These are phyloP conservation scores for Rhyacophila evoluta DNA, from an alignment of 2,888 invertebrate genomes.

Conservation along the genomic window DNA sequence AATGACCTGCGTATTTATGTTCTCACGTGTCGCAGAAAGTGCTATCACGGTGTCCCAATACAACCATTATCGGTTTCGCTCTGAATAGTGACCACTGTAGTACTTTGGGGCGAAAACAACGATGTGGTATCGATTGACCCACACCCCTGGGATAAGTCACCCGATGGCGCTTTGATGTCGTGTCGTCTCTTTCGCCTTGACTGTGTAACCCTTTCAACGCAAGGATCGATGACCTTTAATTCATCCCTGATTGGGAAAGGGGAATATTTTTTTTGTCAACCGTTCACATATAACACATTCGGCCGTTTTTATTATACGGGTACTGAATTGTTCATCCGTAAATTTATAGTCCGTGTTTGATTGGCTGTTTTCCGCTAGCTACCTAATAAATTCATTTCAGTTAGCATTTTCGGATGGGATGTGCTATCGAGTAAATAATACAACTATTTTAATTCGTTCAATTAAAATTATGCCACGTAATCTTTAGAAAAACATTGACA, in stretches of 20 bases:
- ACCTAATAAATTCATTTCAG: no score
- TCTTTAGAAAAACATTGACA: no score
- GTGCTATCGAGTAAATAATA: no score
- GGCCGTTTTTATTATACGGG: not conserved
- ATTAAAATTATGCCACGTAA: no score
- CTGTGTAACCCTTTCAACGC: constrained; percentile 2
- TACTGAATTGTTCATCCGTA: no score
- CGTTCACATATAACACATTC: not conserved
- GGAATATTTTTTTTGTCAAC: not conserved
- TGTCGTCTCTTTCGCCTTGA: constrained; percentile 1
- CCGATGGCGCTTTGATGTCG: constrained; percentile 2
- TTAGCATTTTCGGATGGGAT: no score
- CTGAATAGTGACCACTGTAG: not conserved
- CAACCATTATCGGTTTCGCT: not conserved
- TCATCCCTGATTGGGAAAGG: not conserved
- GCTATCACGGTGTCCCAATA: not conserved
- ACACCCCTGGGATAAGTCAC: constrained; percentile 12
- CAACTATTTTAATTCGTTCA: no score
- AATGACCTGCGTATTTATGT: not conserved
- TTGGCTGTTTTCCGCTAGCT: no score
- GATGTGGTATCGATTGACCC: constrained; percentile 18
- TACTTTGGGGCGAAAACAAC: constrained; percentile 5
- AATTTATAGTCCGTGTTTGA: no score
- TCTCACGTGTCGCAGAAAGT: not conserved
- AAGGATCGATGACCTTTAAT: constrained; percentile 12